Evolutionary conservation across 2,113 vertebrate genomes (phyloP).

Genomic region (Bufo gargarizans): DNA sequence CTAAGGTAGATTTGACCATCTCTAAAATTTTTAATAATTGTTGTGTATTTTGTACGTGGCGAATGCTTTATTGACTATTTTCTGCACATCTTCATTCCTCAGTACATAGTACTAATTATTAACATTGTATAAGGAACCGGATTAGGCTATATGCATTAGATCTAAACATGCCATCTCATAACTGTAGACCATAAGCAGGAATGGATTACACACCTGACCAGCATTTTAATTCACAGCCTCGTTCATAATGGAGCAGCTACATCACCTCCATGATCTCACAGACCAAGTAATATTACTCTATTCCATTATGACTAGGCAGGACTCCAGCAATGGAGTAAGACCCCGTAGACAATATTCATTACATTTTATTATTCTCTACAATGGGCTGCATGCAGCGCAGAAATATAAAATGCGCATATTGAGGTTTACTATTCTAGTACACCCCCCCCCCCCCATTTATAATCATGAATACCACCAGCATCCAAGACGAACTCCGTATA

Average conservation of each 20-base stretch:
- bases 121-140: background rate
- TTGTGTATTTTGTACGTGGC: background rate
- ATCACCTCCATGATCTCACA: background rate
- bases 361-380: background rate
- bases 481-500: background rate
- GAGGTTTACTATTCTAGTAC: too few relatives aligned
- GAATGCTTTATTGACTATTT: background rate
- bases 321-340: background rate
- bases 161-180: background rate
- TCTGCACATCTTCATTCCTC: background rate
- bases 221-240: background rate
- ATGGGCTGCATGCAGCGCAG: background rate
- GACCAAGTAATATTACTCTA: background rate
- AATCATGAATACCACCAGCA: background rate
- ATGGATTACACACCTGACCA: background rate
- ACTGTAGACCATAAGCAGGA: background rate
- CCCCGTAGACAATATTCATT: background rate
- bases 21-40: background rate
- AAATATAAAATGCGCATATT: background rate
- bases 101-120: background rate
- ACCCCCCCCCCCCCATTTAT: background rate
- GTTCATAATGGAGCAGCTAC: background rate
- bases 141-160: background rate
- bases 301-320: background rate
- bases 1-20: too few relatives aligned